Percentiles rank a stretch among this genome's conserved stretches.
These are phyloP conservation scores for Pseudochirops cupreus DNA, from an alignment of 2,797 vertebrate genomes.

Conservation along the genomic window DNA sequence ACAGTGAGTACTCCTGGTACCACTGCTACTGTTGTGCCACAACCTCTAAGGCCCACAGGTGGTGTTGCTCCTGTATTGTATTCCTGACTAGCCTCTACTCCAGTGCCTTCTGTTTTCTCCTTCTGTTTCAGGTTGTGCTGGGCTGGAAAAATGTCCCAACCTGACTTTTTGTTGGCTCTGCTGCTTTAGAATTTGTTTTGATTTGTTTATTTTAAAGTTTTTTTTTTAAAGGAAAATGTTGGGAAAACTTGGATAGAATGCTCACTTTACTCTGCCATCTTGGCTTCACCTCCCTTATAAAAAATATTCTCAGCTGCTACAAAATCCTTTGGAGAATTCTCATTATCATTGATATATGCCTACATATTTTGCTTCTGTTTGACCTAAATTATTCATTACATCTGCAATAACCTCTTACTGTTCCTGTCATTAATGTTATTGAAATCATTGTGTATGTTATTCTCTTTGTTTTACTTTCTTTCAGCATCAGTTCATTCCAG, in stretches of 20 bases:
- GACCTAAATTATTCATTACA: neutral
- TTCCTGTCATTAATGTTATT: neutral
- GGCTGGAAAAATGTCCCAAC: neutral
- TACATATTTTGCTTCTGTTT: neutral
- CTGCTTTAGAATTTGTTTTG: neutral
- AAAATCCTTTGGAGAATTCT: neutral
- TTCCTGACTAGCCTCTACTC: neutral
- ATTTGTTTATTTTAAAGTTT: neutral
- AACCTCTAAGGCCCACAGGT: neutral
- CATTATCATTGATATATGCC: neutral
- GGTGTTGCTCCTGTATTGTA: neutral
- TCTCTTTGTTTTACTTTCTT: neutral
- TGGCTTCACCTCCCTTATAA: neutral
- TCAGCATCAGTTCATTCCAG: neutral
- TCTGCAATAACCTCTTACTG: neutral
- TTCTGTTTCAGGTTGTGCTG: neutral
- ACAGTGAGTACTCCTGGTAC: neutral
- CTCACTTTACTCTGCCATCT: neutral
- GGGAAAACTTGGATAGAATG: neutral
- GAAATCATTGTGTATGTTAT: neutral
- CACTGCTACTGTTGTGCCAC: neutral
- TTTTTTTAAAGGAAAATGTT: neutral
- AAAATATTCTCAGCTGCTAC: neutral
- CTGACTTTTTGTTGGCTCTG: neutral
- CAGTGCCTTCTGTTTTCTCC: too few species aligned